Base-by-base conservation (phyloP, 2,113 vertebrate genomes). In the Pitta sordida region DNA sequence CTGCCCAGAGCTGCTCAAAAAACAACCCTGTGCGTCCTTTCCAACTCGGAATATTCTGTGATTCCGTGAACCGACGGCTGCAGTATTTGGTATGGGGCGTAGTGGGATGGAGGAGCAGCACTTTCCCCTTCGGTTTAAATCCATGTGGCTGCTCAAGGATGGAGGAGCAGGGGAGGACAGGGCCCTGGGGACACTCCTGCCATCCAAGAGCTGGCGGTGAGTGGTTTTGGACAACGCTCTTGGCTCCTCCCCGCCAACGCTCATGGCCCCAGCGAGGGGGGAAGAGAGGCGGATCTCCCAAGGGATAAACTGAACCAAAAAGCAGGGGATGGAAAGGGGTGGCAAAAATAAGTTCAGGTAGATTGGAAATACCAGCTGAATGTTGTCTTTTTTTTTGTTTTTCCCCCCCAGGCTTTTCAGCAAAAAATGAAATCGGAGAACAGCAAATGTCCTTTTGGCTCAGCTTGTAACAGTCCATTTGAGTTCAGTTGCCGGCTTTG, bases 101-200 rank as follows among this genome's bases (percentile, higher is more conserved):
- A 29, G 41, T 0, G 0, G 63, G 64, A 51, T 2, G 0, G 0
- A 67, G n/a, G 58, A 75, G 29, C 22, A 53, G 59, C 3, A 3
- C 3, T 48, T 76, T 75, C 22, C 10, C 29, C 32, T 82, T 79
- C 63, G 29, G 27, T 49, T 56, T 24, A 13, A 83, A 2, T 18
- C 63, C 63, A 6, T 4, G 36, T 58, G 70, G 48, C 16, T 70
- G 83, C 63, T 36, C 4, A 1, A 37, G 81, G 81, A 59, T 0
- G 12, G 52, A 58, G 83, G 11, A 53, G 67, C 58, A 71, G 0
- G 0, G 34, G 34, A 86, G 73, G 77, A 81, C 46, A 39, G 29
- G 0, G 29, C 56, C 74, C 53, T 24, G 30, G 44, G 51, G 87
- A 75, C 15, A 23, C 0, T 15, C 14, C 52, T 63, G 52, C 69